Percentiles rank a stretch among this genome's conserved stretches.
These are phyloP conservation scores for Desoria tigrina DNA, from an alignment of 2,888 invertebrate genomes.

Conservation along the genomic window DNA sequence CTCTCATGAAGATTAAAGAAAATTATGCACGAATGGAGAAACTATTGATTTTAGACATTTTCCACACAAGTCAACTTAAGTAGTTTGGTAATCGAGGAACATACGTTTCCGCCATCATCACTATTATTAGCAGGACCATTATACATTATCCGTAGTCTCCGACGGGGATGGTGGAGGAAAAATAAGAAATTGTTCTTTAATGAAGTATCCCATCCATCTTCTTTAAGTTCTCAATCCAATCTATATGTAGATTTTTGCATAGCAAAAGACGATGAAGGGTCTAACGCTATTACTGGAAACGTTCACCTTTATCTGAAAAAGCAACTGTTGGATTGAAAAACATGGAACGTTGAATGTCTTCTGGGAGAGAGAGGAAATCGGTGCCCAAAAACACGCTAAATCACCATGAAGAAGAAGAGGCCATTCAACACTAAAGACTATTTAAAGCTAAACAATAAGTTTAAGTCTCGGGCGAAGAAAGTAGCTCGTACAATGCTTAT, in stretches of 20 bases:
- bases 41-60: too few relatives aligned
- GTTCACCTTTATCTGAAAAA: background rate
- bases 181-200: conserved; percentile 21
- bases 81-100: background rate
- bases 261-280: too few relatives aligned
- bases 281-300: background rate
- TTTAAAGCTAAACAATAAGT: too few relatives aligned
- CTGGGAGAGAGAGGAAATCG: background rate
- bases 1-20: background rate
- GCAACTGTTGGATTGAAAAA: background rate
- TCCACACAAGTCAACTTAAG: background rate
- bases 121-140: conserved; percentile 39
- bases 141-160: conserved; percentile 1
- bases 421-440: too few relatives aligned
- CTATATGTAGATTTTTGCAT: background rate
- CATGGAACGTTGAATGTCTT: background rate
- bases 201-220: conserved; percentile 28
- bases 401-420: too few relatives aligned
- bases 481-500: too few relatives aligned
- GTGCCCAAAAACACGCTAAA: too few relatives aligned
- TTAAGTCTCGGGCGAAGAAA: too few relatives aligned
- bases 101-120: conserved; percentile 27
- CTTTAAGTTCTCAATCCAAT: background rate
- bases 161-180: too few relatives aligned
- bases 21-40: too few relatives aligned